Evolutionary conservation across 1,140 invertebrate species (phyloP), one percentile per base, ranked within the genome.

Genomic region (Nasonia giraulti): DNA sequence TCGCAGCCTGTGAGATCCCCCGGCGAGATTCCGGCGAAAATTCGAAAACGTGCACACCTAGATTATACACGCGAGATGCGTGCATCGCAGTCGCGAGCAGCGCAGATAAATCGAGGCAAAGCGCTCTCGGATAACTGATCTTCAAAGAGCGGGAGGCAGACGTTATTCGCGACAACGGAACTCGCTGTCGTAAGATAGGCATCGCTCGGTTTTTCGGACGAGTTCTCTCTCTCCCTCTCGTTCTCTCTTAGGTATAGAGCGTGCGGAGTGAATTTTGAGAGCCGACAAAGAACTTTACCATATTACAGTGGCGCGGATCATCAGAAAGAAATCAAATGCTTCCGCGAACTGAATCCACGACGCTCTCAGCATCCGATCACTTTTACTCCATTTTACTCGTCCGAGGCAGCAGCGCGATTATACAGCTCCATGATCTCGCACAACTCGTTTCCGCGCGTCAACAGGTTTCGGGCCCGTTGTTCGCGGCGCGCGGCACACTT

Each of bases 401-500:
- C 27, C 55, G 55, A 5, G 37, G 37, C 40, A 44, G 20, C 20
- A 8, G 17, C 17, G 20, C 20, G 17, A 62, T 62, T 62, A 55
- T 55, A 5, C 50, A 17, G 20, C 55, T 44, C 55, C 11, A 2
- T 11, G 47, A 0, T 14, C 10, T 4, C 17, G n/a, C 20, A 62
- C 20, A 62, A n/a, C 55, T 62, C 55, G 55, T 62, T 62, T 62
- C 68, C 68, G 23, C 68, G 23, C 27, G 40, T 47, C 62, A 80
- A 80, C 62, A 10, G 44, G 78, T 74, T 82, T 69, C 68, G 23
- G 40, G 55, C 17, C 23, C 20, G n/a, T 71, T 55, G 23, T 79
- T 68, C 33, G 27, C 20, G 17, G 20, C 33, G 4, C 8, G 33
- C 74, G 77, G 79, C 80, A 79, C 80, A 85, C 84, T 85, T 85